Percentiles rank a stretch among this genome's conserved stretches.
Conservation (phyloP, 2,888 invertebrate species). For the Heliconius cydno region DNA sequence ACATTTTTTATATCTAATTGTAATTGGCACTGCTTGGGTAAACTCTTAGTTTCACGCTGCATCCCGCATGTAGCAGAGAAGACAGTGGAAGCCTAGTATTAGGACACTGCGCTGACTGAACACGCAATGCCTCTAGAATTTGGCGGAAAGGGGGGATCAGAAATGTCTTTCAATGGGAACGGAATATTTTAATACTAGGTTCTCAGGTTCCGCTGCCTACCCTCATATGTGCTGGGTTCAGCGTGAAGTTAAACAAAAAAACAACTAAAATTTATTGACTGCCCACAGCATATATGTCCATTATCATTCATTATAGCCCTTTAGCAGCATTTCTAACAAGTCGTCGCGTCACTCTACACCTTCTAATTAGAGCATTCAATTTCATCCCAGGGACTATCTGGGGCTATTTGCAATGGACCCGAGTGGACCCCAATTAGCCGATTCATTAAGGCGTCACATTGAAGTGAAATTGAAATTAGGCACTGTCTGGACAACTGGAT, state of each 20-base stretch:
- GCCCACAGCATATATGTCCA: not conserved
- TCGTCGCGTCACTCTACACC: conserved; percentile 38
- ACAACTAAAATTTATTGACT: not conserved
- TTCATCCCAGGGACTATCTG: conserved; percentile 45
- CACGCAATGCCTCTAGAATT: too few species aligned
- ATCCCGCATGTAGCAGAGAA: too few species aligned
- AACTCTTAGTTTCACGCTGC: too few species aligned
- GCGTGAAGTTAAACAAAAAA: not conserved
- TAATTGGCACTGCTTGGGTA: too few species aligned
- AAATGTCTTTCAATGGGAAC: too few species aligned
- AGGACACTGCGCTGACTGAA: too few species aligned
- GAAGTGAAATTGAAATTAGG: conserved; percentile 36
- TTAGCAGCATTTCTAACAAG: conserved; percentile 33
- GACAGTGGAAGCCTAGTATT: too few species aligned
- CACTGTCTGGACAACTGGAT: conserved; percentile 21
- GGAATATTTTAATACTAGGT: not conserved
- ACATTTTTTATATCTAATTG: too few species aligned
- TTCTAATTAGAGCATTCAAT: conserved; percentile 47
- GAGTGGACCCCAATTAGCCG: conserved; percentile 65
- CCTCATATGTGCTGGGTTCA: too few species aligned
- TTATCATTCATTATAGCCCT: conserved; percentile 13
- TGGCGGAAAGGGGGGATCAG: not conserved
- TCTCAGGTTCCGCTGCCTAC: not conserved
- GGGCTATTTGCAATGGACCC: conserved; percentile 54
- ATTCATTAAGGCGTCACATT: conserved; percentile 56